Evolutionary conservation across 2,797 vertebrate genomes (phyloP), one percentile per base, ranked within the genome.

Genomic region (Lagorchestes hirsutus): DNA sequence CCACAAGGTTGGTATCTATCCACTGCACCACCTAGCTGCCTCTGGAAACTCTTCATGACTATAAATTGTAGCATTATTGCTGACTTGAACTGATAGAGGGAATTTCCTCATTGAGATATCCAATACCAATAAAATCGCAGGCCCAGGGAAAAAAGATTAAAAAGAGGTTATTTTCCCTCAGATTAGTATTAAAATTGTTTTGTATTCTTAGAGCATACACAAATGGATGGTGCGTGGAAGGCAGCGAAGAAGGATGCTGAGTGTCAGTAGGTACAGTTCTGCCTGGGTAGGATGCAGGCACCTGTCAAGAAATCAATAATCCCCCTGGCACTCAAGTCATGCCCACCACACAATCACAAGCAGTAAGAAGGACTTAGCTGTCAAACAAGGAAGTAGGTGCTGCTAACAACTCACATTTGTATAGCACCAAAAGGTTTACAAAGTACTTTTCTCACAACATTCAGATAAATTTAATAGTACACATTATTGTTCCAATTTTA

Each of bases 191-290:
- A 92, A 91, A 94, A 58, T 87, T 57, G 4, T 31, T 93, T 58
- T 94, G 55, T 67, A 50, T 92, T 97, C 91, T 52, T 90, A 91
- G 90, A 97, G 62, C 27, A 27, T 31, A 50, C 13, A 28, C 29
- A 56, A 3, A 22, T 40, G 93, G 16, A 56, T 40, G 27, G 6
- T 0, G 3, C n/a, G 28, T 5, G n/a, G n/a, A 57, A 3, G 5
- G 11, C n/a, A 31, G 18, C 87, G 82, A 82, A 46, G 40, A 27
- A 82, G 9, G 74, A 87, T 87, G 74, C 62, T 87, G 74, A 2
- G 22, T 34, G 40, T 87, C 74, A 87, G 74, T 24, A 87, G 74
- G 74, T 46, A 27, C 40, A 87, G 74, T 50, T 87, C 22, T 87
- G 74, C 74, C 50, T 50, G 40, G 40, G 22, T 87, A 46, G 74